These are phyloP conservation scores for Myanophis thanlyinensis DNA, from an alignment of 2,113 vertebrate species.

Conservation along the genomic window DNA sequence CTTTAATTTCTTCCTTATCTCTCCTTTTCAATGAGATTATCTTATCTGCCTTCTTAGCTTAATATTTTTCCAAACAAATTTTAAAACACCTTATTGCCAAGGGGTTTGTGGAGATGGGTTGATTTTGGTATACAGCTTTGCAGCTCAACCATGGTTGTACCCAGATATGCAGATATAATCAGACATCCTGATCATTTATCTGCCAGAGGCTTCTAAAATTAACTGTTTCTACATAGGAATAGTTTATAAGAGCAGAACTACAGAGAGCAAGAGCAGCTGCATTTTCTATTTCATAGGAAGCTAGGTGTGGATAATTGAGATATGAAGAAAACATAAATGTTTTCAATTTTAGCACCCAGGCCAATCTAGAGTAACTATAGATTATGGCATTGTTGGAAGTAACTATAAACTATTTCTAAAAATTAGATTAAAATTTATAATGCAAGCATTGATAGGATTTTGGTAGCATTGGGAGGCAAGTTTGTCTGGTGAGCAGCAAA, in stretches of 20 bases:
- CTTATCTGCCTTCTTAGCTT: constrained; percentile 33
- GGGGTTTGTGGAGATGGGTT: background rate
- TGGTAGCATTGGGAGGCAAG: background rate
- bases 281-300: background rate
- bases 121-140: background rate
- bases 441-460: background rate
- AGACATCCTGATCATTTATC: constrained; percentile 37
- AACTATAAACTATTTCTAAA: background rate
- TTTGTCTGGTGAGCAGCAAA: background rate
- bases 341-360: constrained; percentile 24
- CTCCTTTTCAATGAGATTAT: background rate
- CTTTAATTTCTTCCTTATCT: constrained; percentile 26
- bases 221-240: background rate
- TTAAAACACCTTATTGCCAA: constrained; percentile 5
- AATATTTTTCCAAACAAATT: background rate
- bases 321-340: background rate
- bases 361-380: background rate
- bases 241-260: background rate
- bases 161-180: constrained; percentile 6
- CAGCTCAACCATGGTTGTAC: constrained; percentile 35
- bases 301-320: constrained; percentile 15
- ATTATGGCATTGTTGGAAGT: background rate
- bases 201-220: constrained; percentile 15
- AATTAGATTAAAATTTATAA: constrained; percentile 1
- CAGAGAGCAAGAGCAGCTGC: background rate